Evolutionary conservation across 1,140 invertebrate genomes (phyloP), one percentile per base, ranked within the genome.

Genomic region (Drosophila azteca): DNA sequence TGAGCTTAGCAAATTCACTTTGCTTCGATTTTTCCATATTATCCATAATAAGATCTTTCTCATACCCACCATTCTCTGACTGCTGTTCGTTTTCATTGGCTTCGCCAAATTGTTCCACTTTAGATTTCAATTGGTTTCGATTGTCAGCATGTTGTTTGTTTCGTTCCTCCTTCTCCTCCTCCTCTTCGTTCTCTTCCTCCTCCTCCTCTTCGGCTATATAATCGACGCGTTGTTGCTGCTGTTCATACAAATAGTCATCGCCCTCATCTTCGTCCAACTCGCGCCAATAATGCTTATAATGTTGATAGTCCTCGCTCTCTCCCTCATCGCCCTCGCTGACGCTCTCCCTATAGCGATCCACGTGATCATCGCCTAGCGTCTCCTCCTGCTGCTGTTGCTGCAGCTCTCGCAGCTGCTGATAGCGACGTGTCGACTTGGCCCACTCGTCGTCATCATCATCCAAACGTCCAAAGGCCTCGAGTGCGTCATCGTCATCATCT

Each of bases 391-490:
- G 59, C 49, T 58, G 59, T 39, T 87, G 64, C 15, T 87, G 74
- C 20, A 65, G 22, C 49, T 84, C 72, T 0, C 79, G 48, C 22
- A 78, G 72, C 66, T 84, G 76, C 64, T 88, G 71, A 70, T 83
- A 83, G 45, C 77, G 68, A 60, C 68, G 77, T 0, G 81, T 85
- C 6, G 68, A 66, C 51, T 71, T 66, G 17, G 53, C 87, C 87
- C 87, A 90, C 65, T 90, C 88, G 17, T 81, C 88, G 22, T 90
- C 79, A 8, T 82, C 82, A 6, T 90, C 88, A 43, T 90, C 89
- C 8, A 90, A 61, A 5, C 84, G 78, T 5, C 84, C 89, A 69
- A 90, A 90, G 13, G 77, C 82, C 53, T 91, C 90, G 49, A 91
- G 64, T 45, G 75, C 73, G 50, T 85, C 79, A 57, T 88, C 89